phyloP scores from a whole-genome alignment of 2,797 vertebrate genomes.

The Microcaecilia unicolor region DNA sequence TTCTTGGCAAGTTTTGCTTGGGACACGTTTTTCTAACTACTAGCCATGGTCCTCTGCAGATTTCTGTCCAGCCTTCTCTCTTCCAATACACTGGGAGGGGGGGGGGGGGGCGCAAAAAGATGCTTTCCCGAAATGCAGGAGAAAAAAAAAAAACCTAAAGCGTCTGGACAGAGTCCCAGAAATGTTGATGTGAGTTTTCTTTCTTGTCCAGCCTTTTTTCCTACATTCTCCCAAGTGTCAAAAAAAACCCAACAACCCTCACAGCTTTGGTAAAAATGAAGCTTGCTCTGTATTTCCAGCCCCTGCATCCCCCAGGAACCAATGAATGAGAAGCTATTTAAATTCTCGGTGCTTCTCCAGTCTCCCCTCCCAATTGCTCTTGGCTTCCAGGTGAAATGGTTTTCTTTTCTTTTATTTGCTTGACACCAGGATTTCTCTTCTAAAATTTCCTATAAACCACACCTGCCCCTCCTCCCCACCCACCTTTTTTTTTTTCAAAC shows the following conservation, averaged over 20 bases:
- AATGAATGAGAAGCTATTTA: not conserved
- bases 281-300: not conserved
- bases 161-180: not conserved
- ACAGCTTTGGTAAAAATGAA: not conserved
- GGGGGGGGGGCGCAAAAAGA: not conserved
- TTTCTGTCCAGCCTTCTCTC: not conserved
- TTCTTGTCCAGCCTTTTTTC: slow-evolving; percentile 1
- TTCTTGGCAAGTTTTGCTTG: not conserved
- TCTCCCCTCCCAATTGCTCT: too few species aligned
- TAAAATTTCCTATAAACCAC: not conserved
- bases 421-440: not conserved
- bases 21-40: not conserved
- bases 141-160: not conserved
- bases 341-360: not conserved
- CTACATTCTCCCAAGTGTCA: slow-evolving; percentile 1
- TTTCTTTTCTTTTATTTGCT: not conserved
- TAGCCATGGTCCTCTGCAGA: not conserved
- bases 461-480: too few species aligned
- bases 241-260: too few species aligned
- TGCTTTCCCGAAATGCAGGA: not conserved
- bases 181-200: not conserved
- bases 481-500: too few species aligned
- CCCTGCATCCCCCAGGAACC: not conserved
- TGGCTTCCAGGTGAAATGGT: slow-evolving; percentile 11
- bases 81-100: not conserved